phyloP scores from a whole-genome alignment of 2,888 invertebrate species.

The Microplitis manilae region DNA sequence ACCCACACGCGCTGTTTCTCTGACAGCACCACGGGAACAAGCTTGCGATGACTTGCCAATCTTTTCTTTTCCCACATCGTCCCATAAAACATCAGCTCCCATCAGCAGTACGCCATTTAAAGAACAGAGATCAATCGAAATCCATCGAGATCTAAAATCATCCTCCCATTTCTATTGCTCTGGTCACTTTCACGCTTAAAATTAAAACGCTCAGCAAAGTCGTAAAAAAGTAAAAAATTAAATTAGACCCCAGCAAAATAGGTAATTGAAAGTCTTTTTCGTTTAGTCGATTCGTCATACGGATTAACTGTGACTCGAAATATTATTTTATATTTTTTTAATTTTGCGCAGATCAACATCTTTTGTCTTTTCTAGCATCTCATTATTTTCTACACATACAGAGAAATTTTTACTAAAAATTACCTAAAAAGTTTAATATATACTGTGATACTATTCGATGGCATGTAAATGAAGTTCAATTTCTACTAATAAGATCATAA shows the following conservation, averaged over 20 bases:
- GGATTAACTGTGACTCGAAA: neutral
- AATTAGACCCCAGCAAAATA: constrained; percentile 2
- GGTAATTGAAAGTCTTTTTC: neutral
- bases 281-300: neutral
- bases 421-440: no score
- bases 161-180: constrained; percentile 10
- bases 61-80: neutral
- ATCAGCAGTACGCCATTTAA: constrained; percentile 1
- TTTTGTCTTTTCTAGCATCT: neutral
- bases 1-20: constrained; percentile 21
- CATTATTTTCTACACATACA: no score
- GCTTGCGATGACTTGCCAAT: constrained; percentile 25
- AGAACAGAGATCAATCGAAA: neutral
- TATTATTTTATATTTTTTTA: neutral
- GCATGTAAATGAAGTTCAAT: no score
- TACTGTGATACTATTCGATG: no score
- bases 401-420: no score
- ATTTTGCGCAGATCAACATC: constrained; percentile 1
- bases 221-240: constrained; percentile 7
- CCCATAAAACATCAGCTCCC: constrained; percentile 4
- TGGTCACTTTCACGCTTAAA: constrained; percentile 37
- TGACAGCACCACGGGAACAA: neutral
- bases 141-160: neutral
- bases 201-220: constrained; percentile 15
- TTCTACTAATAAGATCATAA: no score